Evolutionary conservation across 2,888 invertebrate genomes (phyloP), one percentile per base, ranked within the genome.

Genomic region (Hypomecis punctinalis): DNA sequence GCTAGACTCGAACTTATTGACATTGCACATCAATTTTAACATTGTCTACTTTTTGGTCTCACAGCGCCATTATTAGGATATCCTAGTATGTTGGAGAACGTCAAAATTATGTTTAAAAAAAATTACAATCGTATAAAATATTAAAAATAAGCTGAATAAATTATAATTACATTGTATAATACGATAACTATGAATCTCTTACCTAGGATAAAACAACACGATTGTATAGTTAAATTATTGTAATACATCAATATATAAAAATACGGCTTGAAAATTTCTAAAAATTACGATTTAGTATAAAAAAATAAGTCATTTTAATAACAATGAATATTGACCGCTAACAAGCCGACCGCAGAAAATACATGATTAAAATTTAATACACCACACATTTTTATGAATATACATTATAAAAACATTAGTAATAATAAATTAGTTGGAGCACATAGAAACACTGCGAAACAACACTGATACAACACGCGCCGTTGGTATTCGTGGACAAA

Each of bases 191-290:
- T 36, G 10, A 48, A 62, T 46, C 6, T 52, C 56, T 62, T 62
- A 56, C 2, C 35, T 51, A 43, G 2, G 9, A 61, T 13, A 56
- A 51, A 55, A 51, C 43, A 62, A 52, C 35, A 61, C 45, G 3
- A 52, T 39, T 39, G 40, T 43, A 43, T 54, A 43, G 35, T 54
- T n/a, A 35, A 54, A 11, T 36, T 54, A 54, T 53, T 42, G 33
- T 10, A 42, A 53, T 33, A 11, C 43, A n/a, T 13, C n/a, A 11
- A 43, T 51, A 37, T 63, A 63, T 48, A 63, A 63, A 63, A 63
- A 63, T 63, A 57, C 47, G 53, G 53, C 40, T 35, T 43, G 53
- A 9, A 11, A 2, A 51, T 51, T 10, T 47, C 9, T 33, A 42
- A 57, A 56, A 57, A 63, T 58, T 47, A 47, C 42, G 6, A 42